These are phyloP conservation scores for Drosophila carrolli DNA, from an alignment of 1,140 invertebrate species.

Conservation along the genomic window DNA sequence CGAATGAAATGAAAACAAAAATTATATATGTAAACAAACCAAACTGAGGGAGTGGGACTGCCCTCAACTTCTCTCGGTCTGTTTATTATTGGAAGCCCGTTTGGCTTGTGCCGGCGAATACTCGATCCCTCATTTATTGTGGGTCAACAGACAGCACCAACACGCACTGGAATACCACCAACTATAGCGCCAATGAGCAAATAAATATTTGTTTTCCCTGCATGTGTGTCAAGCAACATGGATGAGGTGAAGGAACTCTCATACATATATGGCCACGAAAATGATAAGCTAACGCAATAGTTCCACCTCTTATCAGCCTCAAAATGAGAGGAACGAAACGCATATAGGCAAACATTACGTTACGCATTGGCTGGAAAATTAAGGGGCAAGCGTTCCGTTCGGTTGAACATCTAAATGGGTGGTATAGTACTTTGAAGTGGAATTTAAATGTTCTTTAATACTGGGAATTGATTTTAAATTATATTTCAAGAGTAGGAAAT, in stretches of 20 bases:
- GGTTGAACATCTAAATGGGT: slow-evolving; percentile 24
- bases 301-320: slow-evolving; percentile 42
- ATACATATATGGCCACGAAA: slow-evolving; percentile 30
- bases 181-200: slow-evolving; percentile 48
- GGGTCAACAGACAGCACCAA: slow-evolving; percentile 48
- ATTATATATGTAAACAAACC: slow-evolving; percentile 32
- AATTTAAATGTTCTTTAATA: background rate
- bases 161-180: slow-evolving; percentile 8
- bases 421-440: slow-evolving; percentile 24
- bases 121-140: slow-evolving; percentile 52
- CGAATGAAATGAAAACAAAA: slow-evolving; percentile 46
- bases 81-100: slow-evolving; percentile 58
- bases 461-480: slow-evolving; percentile 1
- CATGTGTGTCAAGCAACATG: slow-evolving; percentile 38
- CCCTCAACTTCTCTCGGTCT: slow-evolving; percentile 15
- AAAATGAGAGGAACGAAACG: slow-evolving; percentile 11
- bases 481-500: background rate
- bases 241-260: slow-evolving; percentile 50
- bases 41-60: slow-evolving; percentile 13
- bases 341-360: slow-evolving; percentile 19
- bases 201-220: slow-evolving; percentile 48
- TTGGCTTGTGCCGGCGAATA: slow-evolving; percentile 42
- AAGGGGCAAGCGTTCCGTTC: slow-evolving; percentile 17
- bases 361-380: slow-evolving; percentile 19
- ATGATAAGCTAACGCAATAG: slow-evolving; percentile 46